Conservation (phyloP, 2,797 vertebrate species). For the Aphelocoma californica region DNA sequence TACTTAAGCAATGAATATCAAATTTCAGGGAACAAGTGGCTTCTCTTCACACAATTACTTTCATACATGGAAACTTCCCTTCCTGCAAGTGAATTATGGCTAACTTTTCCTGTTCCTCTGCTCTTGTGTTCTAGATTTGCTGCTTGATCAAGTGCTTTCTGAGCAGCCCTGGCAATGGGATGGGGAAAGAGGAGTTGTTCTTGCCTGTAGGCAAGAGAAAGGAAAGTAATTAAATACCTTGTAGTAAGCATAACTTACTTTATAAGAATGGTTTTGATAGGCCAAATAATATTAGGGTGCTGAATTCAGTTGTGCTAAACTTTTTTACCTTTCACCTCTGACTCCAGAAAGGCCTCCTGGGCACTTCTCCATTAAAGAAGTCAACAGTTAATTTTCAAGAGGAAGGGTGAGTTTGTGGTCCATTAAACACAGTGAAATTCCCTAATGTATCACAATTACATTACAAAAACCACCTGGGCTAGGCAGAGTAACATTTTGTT, state of each 20-base stretch:
- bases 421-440: background rate
- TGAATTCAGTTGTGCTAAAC: background rate
- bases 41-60: background rate
- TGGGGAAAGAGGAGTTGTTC: background rate
- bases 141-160: background rate
- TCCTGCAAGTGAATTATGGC: background rate
- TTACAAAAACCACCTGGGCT: background rate
- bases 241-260: background rate
- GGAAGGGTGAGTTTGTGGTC: background rate
- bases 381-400: background rate
- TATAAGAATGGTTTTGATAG: background rate
- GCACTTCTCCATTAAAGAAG: background rate
- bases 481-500: slow-evolving; percentile 7
- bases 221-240: background rate
- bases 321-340: background rate
- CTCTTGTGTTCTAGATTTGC: background rate
- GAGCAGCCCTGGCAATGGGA: background rate
- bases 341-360: background rate
- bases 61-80: background rate
- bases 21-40: background rate
- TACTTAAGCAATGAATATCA: background rate
- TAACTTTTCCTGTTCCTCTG: background rate
- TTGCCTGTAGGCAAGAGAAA: background rate
- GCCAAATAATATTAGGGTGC: background rate
- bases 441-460: background rate